Conservation (phyloP, 2,888 invertebrate species). For the Euclidia mi region DNA sequence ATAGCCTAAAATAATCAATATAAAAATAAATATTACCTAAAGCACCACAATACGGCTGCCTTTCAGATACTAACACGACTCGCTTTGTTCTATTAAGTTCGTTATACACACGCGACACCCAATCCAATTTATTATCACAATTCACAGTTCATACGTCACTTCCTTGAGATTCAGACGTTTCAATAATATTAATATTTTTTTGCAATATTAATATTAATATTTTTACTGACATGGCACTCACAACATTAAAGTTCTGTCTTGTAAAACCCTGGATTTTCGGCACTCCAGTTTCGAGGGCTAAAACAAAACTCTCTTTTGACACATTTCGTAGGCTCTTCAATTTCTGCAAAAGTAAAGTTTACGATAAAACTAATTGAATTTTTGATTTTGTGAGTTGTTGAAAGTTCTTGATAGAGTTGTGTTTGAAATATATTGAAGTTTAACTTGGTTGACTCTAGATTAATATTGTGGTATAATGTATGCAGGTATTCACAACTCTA, state of each 20-base stretch:
- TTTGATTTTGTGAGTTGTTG: slow-evolving; percentile 1
- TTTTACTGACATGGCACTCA: slow-evolving; percentile 66
- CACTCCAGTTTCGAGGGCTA: slow-evolving; percentile 62
- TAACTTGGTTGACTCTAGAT: not conserved
- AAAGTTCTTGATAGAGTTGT: slow-evolving; percentile 2
- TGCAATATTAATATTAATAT: too few species aligned
- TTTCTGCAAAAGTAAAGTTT: slow-evolving; percentile 62
- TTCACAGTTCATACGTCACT: slow-evolving; percentile 60
- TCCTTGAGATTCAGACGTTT: slow-evolving; percentile 51
- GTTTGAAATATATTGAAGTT: not conserved
- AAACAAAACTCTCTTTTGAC: slow-evolving; percentile 59
- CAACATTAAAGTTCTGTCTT: slow-evolving; percentile 58
- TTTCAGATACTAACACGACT: slow-evolving; percentile 68
- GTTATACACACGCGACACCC: slow-evolving; percentile 62
- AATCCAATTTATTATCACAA: slow-evolving; percentile 66
- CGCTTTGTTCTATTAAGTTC: slow-evolving; percentile 63
- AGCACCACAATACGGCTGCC: slow-evolving; percentile 67
- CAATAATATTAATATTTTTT: slow-evolving; percentile 62
- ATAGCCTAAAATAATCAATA: not conserved
- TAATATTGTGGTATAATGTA: not conserved
- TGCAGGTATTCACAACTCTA: not conserved
- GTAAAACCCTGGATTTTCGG: slow-evolving; percentile 52
- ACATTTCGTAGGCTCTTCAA: slow-evolving; percentile 54
- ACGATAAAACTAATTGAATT: slow-evolving; percentile 5
- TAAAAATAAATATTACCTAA: slow-evolving; percentile 56